Evolutionary conservation across 2,113 vertebrate species (phyloP), one percentile per base, ranked within the genome.

Genomic region (Thalassoma bifasciatum): DNA sequence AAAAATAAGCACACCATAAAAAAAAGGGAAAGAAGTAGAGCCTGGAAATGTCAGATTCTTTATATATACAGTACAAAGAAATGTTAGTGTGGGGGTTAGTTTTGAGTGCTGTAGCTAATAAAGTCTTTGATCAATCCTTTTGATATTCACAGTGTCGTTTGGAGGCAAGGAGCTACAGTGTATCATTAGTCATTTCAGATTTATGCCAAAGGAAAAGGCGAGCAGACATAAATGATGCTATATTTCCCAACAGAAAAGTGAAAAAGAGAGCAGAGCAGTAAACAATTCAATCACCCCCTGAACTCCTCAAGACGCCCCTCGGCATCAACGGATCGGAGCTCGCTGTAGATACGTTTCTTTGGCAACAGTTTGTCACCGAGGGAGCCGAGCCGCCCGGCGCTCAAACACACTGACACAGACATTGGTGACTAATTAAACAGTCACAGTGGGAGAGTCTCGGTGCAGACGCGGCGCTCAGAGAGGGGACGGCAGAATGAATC

Each of bases 361-460:
- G 88, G 87, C 90, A 86, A 88, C 88, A 81, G 81, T 88, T 85
- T 87, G 91, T 79, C 86, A 86, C 82, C 36, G 47, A 77, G 86
- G 86, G 86, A 87, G 81, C 54, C 46, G n/a, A 75, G 81, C 75
- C 66, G 74, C 75, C 56, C 14, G 38, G 66, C 46, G 56, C 82
- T 66, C 57, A 66, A 77, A 88, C 81, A 82, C 81, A 82, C 81
- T 75, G 78, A 83, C 87, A 85, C 81, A 81, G 74, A 84, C 88
- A 81, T 63, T 60, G 86, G 83, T 82, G 88, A 83, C 89, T 92
- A 91, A 92, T 91, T 90, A 91, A 90, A 90, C 82, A 89, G 82
- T 88, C 88, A 70, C 91, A 91, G 91, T 86, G 84, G 91, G 89
- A 86, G 80, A 82, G 86, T 66, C 71, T 87, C 74, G 84, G 66